These are phyloP conservation scores for Melanerpes formicivorus DNA, from an alignment of 2,113 vertebrate species.

Conservation along the genomic window DNA sequence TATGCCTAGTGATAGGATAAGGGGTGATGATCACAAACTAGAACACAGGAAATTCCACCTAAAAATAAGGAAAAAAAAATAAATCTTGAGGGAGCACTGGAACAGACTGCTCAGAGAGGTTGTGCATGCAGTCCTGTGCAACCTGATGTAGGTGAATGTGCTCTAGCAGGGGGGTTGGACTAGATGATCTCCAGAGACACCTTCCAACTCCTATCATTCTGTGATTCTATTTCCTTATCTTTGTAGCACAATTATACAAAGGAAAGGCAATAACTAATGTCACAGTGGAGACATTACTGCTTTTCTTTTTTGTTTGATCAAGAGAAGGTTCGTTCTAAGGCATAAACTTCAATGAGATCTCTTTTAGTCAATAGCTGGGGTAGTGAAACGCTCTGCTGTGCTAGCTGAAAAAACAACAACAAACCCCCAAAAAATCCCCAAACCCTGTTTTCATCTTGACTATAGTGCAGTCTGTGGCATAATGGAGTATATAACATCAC, in stretches of 20 bases:
- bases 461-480: not conserved
- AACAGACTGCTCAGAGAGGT: too few relatives aligned
- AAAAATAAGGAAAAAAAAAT: too few relatives aligned
- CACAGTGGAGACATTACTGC: not conserved
- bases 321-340: not conserved
- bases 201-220: too few relatives aligned
- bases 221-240: not conserved
- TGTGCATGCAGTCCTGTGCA: too few relatives aligned
- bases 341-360: not conserved
- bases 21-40: too few relatives aligned
- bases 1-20: too few relatives aligned
- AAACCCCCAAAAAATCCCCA: too few relatives aligned
- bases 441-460: not conserved
- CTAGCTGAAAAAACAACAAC: not conserved
- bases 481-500: not conserved
- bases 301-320: not conserved
- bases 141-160: too few relatives aligned
- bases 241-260: not conserved
- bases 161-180: too few relatives aligned
- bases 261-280: not conserved
- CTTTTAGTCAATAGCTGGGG: not conserved
- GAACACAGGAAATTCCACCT: too few relatives aligned
- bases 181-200: too few relatives aligned
- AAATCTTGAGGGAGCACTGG: too few relatives aligned
- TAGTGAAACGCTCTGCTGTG: not conserved